Evolutionary conservation across 2,797 vertebrate genomes (phyloP), one percentile per base, ranked within the genome.

Genomic region (Argya squamiceps): DNA sequence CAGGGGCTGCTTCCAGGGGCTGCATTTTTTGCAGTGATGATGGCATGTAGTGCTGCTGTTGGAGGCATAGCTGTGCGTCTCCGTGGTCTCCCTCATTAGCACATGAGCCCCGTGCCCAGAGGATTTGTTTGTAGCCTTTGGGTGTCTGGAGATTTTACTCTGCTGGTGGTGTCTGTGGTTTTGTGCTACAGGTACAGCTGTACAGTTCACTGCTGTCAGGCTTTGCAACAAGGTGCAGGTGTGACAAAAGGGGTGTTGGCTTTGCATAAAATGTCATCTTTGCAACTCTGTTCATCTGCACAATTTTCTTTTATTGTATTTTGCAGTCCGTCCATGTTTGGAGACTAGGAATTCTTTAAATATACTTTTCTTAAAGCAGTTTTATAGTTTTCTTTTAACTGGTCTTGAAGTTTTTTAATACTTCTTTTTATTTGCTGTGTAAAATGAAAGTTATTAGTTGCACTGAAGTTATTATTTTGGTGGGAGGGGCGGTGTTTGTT

Each of bases 71-170:
- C 41, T 43, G 39, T 39, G 41, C n/a, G 22, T 63, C 23, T 74
- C 21, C 27, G 0, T 50, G 23, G 16, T 21, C 23, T 63, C 16
- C 7, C 6, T 32, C 39, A 3, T 12, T 49, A n/a, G 11, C n/a
- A 11, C 3, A 7, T 4, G 9, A 21, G 8, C 14, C 24, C 8
- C 0, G 0, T 73, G 26, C 52, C 34, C 26, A 18, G 11, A 74
- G 14, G 20, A 15, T 84, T 80, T 81, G 8, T 81, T 39, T 32
- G 29, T 12, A 15, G n/a, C 19, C 18, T 30, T 15, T n/a, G 3
- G 26, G 30, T 41, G 18, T 27, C 65, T 68, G 55, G 39, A 59
- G 41, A 3, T 43, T 19, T 21, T 44, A 7, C 3, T 3, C 27
- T 75, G 56, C 27, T 15, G 21, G 6, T 64, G n/a, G 9, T 14